Conservation (phyloP, 30 jellyfish, hydroid and myxozoan genomes). For the Aurelia aurita region DNA sequence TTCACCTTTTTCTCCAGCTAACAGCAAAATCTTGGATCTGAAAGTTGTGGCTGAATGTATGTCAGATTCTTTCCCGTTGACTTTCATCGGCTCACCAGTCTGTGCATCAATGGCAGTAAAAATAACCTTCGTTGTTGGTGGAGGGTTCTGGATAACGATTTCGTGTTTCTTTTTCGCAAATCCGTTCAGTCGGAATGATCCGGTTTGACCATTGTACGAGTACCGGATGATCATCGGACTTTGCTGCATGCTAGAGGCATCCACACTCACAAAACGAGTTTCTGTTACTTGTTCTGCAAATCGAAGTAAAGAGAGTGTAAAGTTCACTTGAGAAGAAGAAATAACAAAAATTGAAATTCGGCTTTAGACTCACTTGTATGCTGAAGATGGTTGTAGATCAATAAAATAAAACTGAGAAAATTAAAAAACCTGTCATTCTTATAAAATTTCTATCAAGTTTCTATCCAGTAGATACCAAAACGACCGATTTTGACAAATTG, state of each 20-base stretch:
- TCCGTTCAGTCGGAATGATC: not conserved
- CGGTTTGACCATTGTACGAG: not conserved
- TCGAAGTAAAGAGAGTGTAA: not conserved
- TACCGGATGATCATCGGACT: conserved; percentile 23
- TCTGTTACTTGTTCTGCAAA: conserved; percentile 27
- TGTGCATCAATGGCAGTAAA: conserved; percentile 37
- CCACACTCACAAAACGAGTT: conserved; percentile 8
- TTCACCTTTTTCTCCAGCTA: conserved; percentile 45
- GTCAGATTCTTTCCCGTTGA: conserved; percentile 14
- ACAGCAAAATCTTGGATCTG: conserved; percentile 26
- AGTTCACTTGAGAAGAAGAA: not conserved
- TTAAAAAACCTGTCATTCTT: too few species aligned
- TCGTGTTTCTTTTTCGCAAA: conserved; percentile 9
- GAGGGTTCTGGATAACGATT: conserved; percentile 31
- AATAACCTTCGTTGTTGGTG: conserved; percentile 1
- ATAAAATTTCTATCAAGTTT: too few species aligned
- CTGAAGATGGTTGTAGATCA: too few species aligned
- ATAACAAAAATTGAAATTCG: too few species aligned
- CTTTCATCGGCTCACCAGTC: conserved; percentile 20
- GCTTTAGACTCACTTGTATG: too few species aligned
- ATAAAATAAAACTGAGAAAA: too few species aligned
- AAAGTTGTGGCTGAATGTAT: not conserved
- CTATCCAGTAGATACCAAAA: too few species aligned
- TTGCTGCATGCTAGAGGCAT: conserved; percentile 30
- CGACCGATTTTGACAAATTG: too few species aligned